Evolutionary conservation across 1,140 invertebrate species (phyloP).

Genomic region (Theocolax elegans): DNA sequence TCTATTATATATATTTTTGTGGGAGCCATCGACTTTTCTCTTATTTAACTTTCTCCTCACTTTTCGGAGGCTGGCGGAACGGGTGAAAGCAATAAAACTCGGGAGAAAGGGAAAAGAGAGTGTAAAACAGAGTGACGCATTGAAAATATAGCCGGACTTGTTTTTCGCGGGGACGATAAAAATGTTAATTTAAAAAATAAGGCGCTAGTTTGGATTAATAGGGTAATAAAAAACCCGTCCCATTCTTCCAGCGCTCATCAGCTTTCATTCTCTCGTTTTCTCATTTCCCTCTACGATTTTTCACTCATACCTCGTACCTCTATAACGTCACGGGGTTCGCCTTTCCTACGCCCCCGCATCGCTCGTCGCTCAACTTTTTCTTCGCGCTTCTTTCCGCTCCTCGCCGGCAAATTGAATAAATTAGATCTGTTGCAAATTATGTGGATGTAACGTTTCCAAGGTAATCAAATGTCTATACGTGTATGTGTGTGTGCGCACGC

Average conservation of each 20-base stretch:
- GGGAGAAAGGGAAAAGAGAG: slow-evolving; percentile 30
- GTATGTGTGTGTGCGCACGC: too few species aligned
- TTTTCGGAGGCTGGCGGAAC: too few species aligned
- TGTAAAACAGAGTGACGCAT: not conserved
- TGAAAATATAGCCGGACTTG: not conserved
- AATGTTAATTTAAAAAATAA: slow-evolving; percentile 67
- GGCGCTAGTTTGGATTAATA: slow-evolving; percentile 64
- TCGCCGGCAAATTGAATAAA: slow-evolving; percentile 55
- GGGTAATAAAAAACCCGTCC: slow-evolving; percentile 60
- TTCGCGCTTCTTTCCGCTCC: slow-evolving; percentile 28
- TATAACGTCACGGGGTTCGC: not conserved
- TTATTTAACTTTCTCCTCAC: too few species aligned
- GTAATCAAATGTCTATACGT: not conserved
- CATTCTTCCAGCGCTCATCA: slow-evolving; percentile 47
- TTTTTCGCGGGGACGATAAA: slow-evolving; percentile 55
- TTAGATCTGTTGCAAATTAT: slow-evolving; percentile 58
- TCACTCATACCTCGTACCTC: slow-evolving; percentile 1
- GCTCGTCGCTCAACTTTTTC: slow-evolving; percentile 6
- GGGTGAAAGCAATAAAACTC: too few species aligned
- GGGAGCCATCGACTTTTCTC: too few species aligned
- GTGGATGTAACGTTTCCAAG: slow-evolving; percentile 35
- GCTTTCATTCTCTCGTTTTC: slow-evolving; percentile 51
- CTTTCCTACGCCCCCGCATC: not conserved
- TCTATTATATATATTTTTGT: too few species aligned
- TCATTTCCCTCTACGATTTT: slow-evolving; percentile 43